Evolutionary conservation across 2,888 invertebrate species (phyloP).

Genomic region (Drosophila antonietae): DNA sequence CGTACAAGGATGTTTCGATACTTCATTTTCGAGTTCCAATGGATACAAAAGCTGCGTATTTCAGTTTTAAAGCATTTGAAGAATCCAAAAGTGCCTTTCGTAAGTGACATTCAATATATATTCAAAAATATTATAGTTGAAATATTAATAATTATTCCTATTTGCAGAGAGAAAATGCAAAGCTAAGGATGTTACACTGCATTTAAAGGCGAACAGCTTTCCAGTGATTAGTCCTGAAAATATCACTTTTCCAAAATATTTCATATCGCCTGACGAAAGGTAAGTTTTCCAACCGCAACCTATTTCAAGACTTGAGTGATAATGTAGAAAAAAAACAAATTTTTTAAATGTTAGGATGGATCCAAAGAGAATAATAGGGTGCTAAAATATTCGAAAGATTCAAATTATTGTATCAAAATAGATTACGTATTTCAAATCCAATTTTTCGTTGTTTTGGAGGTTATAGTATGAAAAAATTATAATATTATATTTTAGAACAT

Average conservation of each 20-base stretch:
- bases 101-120: conserved; percentile 68
- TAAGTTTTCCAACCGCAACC: conserved; percentile 41
- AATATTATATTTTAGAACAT: no score
- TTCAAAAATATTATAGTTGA: not conserved
- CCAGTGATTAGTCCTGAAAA: conserved; percentile 94
- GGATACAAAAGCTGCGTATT: conserved; percentile 85
- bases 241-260: conserved; percentile 89
- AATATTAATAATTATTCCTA: no score
- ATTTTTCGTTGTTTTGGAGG: no score
- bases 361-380: no score
- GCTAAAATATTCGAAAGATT: no score
- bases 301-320: not conserved
- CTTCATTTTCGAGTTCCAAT: conserved; percentile 86
- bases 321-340: not conserved
- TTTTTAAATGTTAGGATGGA: not conserved
- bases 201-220: conserved; percentile 92
- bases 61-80: conserved; percentile 84
- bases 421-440: no score
- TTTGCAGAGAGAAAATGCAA: conserved; percentile 86
- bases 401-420: no score
- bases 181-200: conserved; percentile 88
- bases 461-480: no score
- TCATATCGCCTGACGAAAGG: conserved; percentile 85
- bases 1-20: conserved; percentile 87
- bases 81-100: conserved; percentile 85